Evolutionary conservation across 2,888 invertebrate genomes (phyloP).

Genomic region (Hyposoter dolosus): DNA sequence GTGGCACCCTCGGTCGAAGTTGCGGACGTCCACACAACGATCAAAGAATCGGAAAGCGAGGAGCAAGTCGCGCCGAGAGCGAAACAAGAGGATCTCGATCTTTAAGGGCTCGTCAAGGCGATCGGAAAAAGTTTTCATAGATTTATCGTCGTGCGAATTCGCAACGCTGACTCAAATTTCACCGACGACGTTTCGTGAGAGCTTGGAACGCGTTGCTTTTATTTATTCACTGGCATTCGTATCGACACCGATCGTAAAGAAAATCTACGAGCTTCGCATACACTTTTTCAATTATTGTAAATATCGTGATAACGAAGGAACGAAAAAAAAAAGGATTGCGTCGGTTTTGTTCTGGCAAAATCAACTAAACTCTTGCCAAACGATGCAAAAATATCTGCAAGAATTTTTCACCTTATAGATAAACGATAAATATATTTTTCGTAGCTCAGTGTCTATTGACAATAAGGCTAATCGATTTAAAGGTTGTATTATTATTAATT

Average conservation of each 20-base stretch:
- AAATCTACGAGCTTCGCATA: constrained; percentile 64
- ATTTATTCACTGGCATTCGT: constrained; percentile 3
- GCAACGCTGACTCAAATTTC: background rate
- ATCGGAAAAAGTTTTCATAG: background rate
- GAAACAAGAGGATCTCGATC: constrained; percentile 79
- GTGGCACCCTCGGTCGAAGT: constrained; percentile 81
- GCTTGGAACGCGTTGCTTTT: constrained; percentile 45
- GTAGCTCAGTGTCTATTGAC: constrained; percentile 77
- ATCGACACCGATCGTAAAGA: constrained; percentile 36
- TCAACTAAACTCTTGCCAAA: constrained; percentile 72
- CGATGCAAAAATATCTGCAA: constrained; percentile 33
- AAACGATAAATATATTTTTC: constrained; percentile 72
- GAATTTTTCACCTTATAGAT: constrained; percentile 60
- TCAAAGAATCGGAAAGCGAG: constrained; percentile 74
- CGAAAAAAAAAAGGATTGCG: constrained; percentile 53
- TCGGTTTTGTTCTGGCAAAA: constrained; percentile 40
- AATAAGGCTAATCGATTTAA: constrained; percentile 72
- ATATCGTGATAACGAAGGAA: constrained; percentile 47
- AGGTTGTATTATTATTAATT: constrained; percentile 72
- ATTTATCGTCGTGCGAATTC: background rate
- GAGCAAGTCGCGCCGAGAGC: constrained; percentile 78
- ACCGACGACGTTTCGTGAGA: constrained; percentile 2
- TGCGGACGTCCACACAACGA: constrained; percentile 79
- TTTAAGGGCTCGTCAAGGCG: constrained; percentile 69
- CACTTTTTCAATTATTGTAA: constrained; percentile 58